A percentile compares a stretch with the other conserved stretches of the same genome.
Conservation (phyloP, 2,888 invertebrate species). For the Embidobia sp. region DNA sequence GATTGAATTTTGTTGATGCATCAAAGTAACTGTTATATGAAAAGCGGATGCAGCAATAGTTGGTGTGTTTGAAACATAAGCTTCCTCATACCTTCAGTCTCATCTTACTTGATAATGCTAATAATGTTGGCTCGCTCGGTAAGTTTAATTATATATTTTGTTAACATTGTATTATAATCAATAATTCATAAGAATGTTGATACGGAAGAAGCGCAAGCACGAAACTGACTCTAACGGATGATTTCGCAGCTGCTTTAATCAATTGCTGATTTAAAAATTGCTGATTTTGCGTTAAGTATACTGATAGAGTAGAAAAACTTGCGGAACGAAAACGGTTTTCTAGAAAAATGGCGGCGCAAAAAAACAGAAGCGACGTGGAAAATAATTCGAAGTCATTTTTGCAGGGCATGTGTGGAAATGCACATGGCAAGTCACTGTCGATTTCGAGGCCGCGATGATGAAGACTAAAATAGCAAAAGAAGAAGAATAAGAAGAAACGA, state of each 20-base stretch:
- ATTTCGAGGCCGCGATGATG: conserved; percentile 70
- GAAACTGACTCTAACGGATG: too few relatives aligned
- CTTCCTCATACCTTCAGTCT: conserved; percentile 22
- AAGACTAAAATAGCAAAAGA: conserved; percentile 64
- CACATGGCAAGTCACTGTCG: conserved; percentile 53
- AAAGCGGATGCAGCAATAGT: conserved; percentile 21
- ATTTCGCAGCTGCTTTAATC: too few relatives aligned
- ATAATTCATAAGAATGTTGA: not conserved
- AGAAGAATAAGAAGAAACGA: conserved; percentile 31
- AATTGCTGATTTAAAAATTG: too few relatives aligned
- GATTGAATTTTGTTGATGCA: conserved; percentile 7
- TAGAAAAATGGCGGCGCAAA: not conserved
- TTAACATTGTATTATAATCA: not conserved
- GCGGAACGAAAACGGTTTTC: not conserved
- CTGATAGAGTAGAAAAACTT: not conserved
- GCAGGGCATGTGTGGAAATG: conserved; percentile 9
- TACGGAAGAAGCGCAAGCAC: too few relatives aligned
- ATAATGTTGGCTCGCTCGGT: conserved; percentile 16
- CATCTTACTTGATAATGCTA: conserved; percentile 12
- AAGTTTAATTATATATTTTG: conserved; percentile 24
- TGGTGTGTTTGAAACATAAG: conserved; percentile 17
- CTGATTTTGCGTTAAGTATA: too few relatives aligned
- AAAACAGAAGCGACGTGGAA: conserved; percentile 1
- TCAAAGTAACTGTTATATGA: conserved; percentile 28
- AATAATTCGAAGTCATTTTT: not conserved